A percentile compares a stretch with the other conserved stretches of the same genome.
phyloP scores from a whole-genome alignment of 2,888 invertebrate species.

The Pristionchus entomophagus region DNA sequence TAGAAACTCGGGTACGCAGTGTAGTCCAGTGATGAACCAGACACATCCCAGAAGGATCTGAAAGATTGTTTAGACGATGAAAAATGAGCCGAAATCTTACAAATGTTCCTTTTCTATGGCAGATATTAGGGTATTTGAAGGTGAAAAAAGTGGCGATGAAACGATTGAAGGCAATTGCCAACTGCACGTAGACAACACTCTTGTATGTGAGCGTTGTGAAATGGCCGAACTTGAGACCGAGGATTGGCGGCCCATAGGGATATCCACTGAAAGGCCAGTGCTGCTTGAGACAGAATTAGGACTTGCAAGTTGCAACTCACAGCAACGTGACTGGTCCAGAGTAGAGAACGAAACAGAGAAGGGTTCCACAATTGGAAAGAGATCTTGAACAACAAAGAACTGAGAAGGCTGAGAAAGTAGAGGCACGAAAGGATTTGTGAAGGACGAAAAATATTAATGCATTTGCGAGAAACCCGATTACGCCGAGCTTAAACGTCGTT shows the following conservation, averaged over 20 bases:
- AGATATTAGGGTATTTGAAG: conserved; percentile 9
- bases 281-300: background rate
- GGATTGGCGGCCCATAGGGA: background rate
- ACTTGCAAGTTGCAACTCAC: background rate
- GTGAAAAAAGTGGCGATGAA: conserved; percentile 36
- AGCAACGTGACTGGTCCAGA: conserved; percentile 28
- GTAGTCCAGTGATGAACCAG: conserved; percentile 8
- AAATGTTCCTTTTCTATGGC: conserved; percentile 13
- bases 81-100: background rate
- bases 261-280: background rate
- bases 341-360: conserved; percentile 43
- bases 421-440: background rate
- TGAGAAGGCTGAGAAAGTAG: conserved; percentile 25
- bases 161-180: conserved; percentile 44
- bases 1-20: conserved; percentile 26
- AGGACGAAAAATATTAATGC: background rate
- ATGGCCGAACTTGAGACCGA: conserved; percentile 44
- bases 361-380: conserved; percentile 22
- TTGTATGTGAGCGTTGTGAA: conserved; percentile 42
- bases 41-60: conserved; percentile 13
- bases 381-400: conserved; percentile 20
- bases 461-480: conserved; percentile 1
- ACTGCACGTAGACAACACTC: conserved; percentile 41
- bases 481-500: background rate
- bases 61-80: background rate